Conservation (phyloP, 2,888 invertebrate species). For the Leucophenga maculata region DNA sequence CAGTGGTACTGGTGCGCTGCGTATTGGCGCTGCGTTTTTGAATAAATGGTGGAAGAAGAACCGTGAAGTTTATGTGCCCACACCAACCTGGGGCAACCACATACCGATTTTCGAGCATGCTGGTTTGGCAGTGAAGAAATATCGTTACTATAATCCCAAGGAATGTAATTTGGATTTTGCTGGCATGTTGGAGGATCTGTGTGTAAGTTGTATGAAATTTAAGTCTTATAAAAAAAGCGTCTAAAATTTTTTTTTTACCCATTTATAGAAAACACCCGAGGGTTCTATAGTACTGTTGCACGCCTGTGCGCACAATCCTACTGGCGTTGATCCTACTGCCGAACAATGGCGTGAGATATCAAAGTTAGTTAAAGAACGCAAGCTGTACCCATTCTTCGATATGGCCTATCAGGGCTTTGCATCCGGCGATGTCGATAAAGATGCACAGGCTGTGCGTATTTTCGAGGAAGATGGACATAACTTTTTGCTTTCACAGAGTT, state of each 20-base stretch:
- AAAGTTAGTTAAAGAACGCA: constrained; percentile 82
- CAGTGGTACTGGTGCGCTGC: constrained; percentile 97
- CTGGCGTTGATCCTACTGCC: constrained; percentile 90
- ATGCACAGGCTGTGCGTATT: constrained; percentile 89
- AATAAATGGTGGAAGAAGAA: constrained; percentile 84
- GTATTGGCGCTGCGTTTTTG: constrained; percentile 91
- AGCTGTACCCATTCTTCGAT: constrained; percentile 94
- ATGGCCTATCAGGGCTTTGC: constrained; percentile 99
- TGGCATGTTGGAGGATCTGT: constrained; percentile 91
- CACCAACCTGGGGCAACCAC: constrained; percentile 99
- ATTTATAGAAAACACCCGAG: constrained; percentile 89
- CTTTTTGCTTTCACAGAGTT: constrained; percentile 92
- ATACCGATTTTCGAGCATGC: constrained; percentile 93
- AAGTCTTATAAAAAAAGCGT: background rate
- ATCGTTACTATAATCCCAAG: constrained; percentile 94
- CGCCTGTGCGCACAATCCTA: constrained; percentile 99
- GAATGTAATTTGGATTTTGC: constrained; percentile 94
- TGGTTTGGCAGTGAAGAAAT: constrained; percentile 87
- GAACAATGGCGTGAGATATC: constrained; percentile 94
- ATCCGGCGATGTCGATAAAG: constrained; percentile 87
- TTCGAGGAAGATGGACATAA: constrained; percentile 92
- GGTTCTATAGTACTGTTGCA: constrained; percentile 92
- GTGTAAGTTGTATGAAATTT: constrained; percentile 74
- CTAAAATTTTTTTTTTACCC: background rate
- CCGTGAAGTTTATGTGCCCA: constrained; percentile 90